Evolutionary conservation across 1,140 invertebrate species (phyloP), one percentile per base, ranked within the genome.

Genomic region (Helicoverpa zea): DNA sequence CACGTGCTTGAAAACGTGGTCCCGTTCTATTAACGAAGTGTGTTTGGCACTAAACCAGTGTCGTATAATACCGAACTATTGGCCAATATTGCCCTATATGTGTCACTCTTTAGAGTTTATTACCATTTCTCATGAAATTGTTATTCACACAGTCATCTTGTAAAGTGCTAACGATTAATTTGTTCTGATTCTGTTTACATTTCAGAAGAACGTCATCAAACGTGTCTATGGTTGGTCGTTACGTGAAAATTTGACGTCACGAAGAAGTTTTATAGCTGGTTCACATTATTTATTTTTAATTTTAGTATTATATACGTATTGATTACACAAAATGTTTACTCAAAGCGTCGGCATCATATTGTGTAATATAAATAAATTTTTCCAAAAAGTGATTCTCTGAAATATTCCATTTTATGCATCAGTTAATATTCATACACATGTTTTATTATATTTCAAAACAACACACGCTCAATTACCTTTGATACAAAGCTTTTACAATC

Each of bases 41-140:
- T 49, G n/a, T 78, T 78, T 78, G 76, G 63, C 63, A 78, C 76
- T 18, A 30, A 77, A 78, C 29, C 35, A 12, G 13, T 56, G 61
- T 56, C 61, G 51, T 35, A 56, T 56, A 68, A 56, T 52, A 52
- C 63, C 23, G 2, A n/a, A 52, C 49, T 56, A 68, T 56, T 64
- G 63, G 14, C 61, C 52, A 68, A 56, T 68, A 14, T 78, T 18
- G 56, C 75, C 29, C 5, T 10, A n/a, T 47, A 16, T 30, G 56
- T 47, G 16, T 29, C 30, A 30, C 51, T 54, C 23, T 72, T 72
- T 56, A 35, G 14, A n/a, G 49, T 54, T 72, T 70, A 29, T 14
- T 30, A 52, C 12, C 11, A 70, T 14, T 52, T 52, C 3, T 23
- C 30, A 35, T 14, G 3, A 13, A 35, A 23, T 35, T 14, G 29